Evolutionary conservation across 2,113 vertebrate species (phyloP).

Genomic region (Argyrosomus japonicus): DNA sequence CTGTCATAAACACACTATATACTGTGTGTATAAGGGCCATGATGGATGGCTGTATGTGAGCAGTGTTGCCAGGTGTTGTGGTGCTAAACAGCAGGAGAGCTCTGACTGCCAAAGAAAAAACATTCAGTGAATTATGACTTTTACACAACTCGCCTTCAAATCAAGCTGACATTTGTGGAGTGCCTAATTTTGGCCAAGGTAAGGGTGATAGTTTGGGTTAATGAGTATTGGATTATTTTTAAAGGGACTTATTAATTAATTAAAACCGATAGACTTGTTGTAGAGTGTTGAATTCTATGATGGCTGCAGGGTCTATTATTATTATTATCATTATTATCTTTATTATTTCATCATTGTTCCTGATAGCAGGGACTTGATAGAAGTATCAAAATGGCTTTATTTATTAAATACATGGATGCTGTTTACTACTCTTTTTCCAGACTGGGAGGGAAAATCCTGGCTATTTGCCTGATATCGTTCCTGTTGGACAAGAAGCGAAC

Average conservation of each 20-base stretch:
- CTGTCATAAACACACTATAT: constrained; percentile 41
- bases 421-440: neutral
- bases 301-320: neutral
- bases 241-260: neutral
- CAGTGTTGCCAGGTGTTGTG: constrained; percentile 70
- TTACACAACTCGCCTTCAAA: constrained; percentile 28
- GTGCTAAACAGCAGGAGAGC: constrained; percentile 66
- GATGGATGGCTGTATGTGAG: constrained; percentile 56
- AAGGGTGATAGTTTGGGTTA: neutral
- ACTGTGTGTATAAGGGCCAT: constrained; percentile 22
- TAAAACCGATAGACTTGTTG: neutral
- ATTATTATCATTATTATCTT: too few relatives aligned
- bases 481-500: constrained; percentile 21
- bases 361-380: neutral
- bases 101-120: constrained; percentile 24
- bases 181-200: neutral
- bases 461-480: neutral
- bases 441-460: neutral
- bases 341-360: too few relatives aligned
- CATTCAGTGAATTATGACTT: constrained; percentile 53
- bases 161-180: constrained; percentile 7
- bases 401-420: neutral
- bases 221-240: neutral
- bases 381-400: neutral
- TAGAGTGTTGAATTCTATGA: neutral